Evolutionary conservation across 2,797 vertebrate genomes (phyloP).

Genomic region (Sparus aurata): DNA sequence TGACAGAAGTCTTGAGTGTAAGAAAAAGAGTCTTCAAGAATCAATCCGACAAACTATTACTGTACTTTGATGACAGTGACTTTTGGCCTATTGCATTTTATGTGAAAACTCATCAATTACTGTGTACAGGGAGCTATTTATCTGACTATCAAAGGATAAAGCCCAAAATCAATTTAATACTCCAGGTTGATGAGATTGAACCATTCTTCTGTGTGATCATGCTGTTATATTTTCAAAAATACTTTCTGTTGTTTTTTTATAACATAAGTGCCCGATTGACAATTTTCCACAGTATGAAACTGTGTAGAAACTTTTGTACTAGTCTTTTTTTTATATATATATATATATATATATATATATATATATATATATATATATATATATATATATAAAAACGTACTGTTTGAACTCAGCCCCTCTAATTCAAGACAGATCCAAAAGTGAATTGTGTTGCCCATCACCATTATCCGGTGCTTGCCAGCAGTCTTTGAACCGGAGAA

Average conservation of each 20-base stretch:
- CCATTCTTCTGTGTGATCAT: constrained; percentile 11
- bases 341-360: too few species aligned
- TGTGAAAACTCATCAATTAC: background rate
- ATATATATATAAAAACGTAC: background rate
- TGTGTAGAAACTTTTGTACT: background rate
- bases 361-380: too few species aligned
- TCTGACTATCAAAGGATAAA: background rate
- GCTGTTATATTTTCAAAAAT: constrained; percentile 4
- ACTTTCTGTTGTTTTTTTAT: constrained; percentile 7
- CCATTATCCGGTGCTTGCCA: background rate
- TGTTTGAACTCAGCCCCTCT: background rate
- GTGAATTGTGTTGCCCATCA: background rate
- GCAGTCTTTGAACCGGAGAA: constrained; percentile 37
- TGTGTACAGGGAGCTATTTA: background rate
- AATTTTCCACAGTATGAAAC: background rate
- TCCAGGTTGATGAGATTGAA: background rate
- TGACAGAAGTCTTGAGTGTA: background rate
- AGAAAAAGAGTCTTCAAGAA: background rate
- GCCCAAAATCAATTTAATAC: constrained; percentile 22
- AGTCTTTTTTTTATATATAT: background rate
- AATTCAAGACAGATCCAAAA: background rate
- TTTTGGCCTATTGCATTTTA: background rate
- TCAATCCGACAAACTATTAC: background rate
- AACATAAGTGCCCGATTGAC: constrained; percentile 6
- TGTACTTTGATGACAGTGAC: background rate